These are phyloP conservation scores for Aphyosemion australe DNA, from an alignment of 2,113 vertebrate species.

Conservation along the genomic window DNA sequence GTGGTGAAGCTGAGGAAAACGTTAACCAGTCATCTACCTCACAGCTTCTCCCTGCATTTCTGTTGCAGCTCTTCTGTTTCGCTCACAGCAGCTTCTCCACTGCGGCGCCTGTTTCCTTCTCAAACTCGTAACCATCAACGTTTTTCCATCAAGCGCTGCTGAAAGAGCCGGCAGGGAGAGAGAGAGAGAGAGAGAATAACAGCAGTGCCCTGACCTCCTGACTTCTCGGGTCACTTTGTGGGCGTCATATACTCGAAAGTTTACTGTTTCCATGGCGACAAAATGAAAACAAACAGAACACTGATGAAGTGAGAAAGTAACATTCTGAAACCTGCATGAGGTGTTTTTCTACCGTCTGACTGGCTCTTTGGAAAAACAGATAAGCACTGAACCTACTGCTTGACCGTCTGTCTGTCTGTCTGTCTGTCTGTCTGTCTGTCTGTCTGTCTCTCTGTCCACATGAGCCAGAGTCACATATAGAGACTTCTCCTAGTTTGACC, in stretches of 20 bases:
- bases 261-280: constrained; percentile 75
- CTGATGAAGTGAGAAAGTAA: constrained; percentile 64
- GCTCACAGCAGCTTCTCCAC: constrained; percentile 64
- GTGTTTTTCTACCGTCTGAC: constrained; percentile 73
- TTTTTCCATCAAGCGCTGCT: constrained; percentile 80
- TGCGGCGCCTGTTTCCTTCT: constrained; percentile 41
- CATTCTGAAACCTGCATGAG: constrained; percentile 74
- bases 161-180: constrained; percentile 66
- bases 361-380: constrained; percentile 84
- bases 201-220: constrained; percentile 61
- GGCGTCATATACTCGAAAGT: constrained; percentile 84
- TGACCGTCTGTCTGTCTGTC: constrained; percentile 76
- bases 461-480: constrained; percentile 67
- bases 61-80: constrained; percentile 70
- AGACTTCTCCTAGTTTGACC: constrained; percentile 57
- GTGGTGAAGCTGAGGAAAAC: background rate
- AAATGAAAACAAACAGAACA: constrained; percentile 76
- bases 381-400: constrained; percentile 82
- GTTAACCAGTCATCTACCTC: constrained; percentile 55
- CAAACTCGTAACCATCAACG: constrained; percentile 65
- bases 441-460: constrained; percentile 41
- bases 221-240: constrained; percentile 57
- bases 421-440: constrained; percentile 61
- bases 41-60: constrained; percentile 68
- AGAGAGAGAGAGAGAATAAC: constrained; percentile 51